Evolutionary conservation across 2,113 vertebrate genomes (phyloP).

Genomic region (Glaucomys volans): DNA sequence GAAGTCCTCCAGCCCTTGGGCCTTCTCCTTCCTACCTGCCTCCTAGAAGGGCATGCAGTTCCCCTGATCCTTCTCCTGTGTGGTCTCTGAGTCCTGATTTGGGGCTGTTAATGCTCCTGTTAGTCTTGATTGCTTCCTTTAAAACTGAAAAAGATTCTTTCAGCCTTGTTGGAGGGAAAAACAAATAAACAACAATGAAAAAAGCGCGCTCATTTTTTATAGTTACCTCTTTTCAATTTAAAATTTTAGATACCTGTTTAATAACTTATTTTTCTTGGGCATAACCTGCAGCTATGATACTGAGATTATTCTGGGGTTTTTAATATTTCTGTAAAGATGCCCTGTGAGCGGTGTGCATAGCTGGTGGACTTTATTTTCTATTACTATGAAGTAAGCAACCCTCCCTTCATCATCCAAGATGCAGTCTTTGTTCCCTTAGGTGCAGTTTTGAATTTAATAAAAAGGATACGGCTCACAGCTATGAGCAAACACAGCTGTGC

Average conservation of each 20-base stretch:
- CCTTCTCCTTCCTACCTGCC: constrained; percentile 36
- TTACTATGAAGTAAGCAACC: not conserved
- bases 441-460: constrained; percentile 59
- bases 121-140: constrained; percentile 69
- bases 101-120: constrained; percentile 61
- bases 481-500: not conserved
- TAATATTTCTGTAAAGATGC: not conserved
- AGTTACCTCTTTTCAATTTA: not conserved
- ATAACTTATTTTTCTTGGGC: constrained; percentile 29
- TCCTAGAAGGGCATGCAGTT: not conserved
- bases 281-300: not conserved
- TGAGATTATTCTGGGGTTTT: not conserved
- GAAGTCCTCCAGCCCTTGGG: constrained; percentile 78
- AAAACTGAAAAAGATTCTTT: constrained; percentile 56
- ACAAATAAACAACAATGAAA: not conserved
- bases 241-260: not conserved
- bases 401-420: not conserved
- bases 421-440: not conserved
- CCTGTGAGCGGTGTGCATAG: not conserved
- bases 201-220: constrained; percentile 21
- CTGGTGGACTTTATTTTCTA: constrained; percentile 41
- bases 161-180: not conserved
- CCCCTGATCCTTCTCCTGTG: constrained; percentile 15
- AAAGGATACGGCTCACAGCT: not conserved
- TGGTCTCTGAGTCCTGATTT: constrained; percentile 52